Percentiles rank a stretch among this genome's conserved stretches.
phyloP scores from a whole-genome alignment of 2,113 vertebrate genomes.

The Labrus mixtus region DNA sequence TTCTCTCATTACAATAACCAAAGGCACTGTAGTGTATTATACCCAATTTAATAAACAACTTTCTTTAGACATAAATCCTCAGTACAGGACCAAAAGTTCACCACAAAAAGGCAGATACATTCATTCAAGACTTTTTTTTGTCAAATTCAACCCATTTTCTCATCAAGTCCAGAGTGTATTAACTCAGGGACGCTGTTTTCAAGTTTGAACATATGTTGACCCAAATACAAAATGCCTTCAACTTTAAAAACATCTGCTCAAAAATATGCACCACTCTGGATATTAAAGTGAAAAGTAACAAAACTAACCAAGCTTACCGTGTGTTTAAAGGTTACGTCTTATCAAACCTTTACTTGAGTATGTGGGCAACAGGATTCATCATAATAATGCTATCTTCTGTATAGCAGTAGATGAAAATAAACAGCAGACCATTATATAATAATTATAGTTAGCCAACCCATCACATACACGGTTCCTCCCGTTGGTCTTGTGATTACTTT shows the following conservation, averaged over 20 bases:
- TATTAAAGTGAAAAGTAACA: background rate
- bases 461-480: background rate
- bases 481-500: conserved; percentile 2
- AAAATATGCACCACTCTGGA: background rate
- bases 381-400: background rate
- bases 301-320: no score
- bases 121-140: no score
- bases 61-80: no score
- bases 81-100: no score
- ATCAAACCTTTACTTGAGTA: background rate
- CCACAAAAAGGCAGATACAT: no score
- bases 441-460: background rate
- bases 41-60: background rate
- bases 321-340: no score
- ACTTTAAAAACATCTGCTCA: background rate
- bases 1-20: background rate
- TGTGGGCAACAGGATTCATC: background rate
- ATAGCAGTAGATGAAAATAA: background rate
- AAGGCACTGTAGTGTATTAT: background rate
- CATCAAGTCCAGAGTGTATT: no score
- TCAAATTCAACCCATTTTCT: no score
- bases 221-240: background rate
- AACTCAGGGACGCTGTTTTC: background rate
- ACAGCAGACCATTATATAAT: background rate
- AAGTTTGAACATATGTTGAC: background rate